Evolutionary conservation across 2,797 vertebrate species (phyloP), one percentile per base, ranked within the genome.

Genomic region (Myotis planiceps): DNA sequence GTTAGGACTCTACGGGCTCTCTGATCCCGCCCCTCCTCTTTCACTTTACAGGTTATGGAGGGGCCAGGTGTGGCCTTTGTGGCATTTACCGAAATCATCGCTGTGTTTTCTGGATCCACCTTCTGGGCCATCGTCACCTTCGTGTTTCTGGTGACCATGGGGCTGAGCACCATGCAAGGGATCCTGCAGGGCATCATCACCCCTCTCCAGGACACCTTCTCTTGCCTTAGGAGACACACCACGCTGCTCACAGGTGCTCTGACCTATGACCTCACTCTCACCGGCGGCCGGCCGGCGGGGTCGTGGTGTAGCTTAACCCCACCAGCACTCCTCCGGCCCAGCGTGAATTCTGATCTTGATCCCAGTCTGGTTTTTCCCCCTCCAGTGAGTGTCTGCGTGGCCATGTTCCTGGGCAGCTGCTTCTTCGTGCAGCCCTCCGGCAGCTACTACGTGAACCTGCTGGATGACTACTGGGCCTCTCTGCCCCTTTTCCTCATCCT

Each of bases 121-220:
- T 99, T 99, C 98, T 99, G 99, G 99, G 99, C 99, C 0, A 97
- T 99, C 0, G 91, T 99, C 37, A 99, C 99, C 98, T 99, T 99
- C 96, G 97, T 99, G 87, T 99, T 99, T 99, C 98, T 99, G 96
- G 98, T 99, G 85, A 99, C 99, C 96, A 92, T 99, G 96, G 99
- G 99, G 25, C 98, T 99, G 88, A 99, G 99, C 98, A 99, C 99
- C 80, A 99, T 99, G 99, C 98, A 99, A 9, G 99, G 99, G 1
- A 99, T 98, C 23, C 98, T 99, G 98, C 99, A 99, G 86, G 99
- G 99, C 63, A 99, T 99, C 97, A 98, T 99, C 21, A 99, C 99
- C 0, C 99, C 99, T 0, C 98, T 99, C 68, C 98, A 98, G 0
- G 99, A 99, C 97, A 98, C 98, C 89, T 99, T 99, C 97, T 97